Evolutionary conservation across 1,140 invertebrate genomes (phyloP).

Genomic region (Arion vulgaris): DNA sequence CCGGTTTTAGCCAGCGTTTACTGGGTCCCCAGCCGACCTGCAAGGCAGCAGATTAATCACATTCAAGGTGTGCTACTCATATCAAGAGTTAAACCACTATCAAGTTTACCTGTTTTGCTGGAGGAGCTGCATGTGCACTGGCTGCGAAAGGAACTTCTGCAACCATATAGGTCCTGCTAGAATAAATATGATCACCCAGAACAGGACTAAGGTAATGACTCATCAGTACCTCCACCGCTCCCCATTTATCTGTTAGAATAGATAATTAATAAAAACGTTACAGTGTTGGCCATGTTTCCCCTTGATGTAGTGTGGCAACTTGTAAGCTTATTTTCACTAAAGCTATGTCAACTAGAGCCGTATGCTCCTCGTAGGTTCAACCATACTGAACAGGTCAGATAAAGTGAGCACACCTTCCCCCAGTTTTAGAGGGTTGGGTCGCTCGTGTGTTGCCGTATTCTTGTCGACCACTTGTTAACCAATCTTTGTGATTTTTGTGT

Average conservation of each 20-base stretch:
- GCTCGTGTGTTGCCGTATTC: too few relatives aligned
- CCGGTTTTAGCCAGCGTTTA: too few relatives aligned
- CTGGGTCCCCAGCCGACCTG: too few relatives aligned
- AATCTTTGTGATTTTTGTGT: too few relatives aligned
- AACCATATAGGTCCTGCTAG: neutral
- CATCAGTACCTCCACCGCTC: constrained; percentile 5
- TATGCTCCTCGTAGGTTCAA: too few relatives aligned
- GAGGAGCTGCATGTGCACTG: neutral
- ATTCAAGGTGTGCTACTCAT: too few relatives aligned
- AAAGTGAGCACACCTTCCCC: too few relatives aligned
- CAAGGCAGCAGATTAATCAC: too few relatives aligned
- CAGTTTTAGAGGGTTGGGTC: too few relatives aligned
- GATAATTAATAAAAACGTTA: neutral
- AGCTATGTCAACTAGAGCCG: neutral
- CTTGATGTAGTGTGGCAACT: neutral
- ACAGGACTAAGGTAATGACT: constrained; percentile 39
- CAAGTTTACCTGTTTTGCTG: constrained; percentile 15
- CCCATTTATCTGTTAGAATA: constrained; percentile 36
- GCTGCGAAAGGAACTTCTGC: constrained; percentile 1
- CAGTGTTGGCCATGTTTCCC: neutral
- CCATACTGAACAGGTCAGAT: too few relatives aligned
- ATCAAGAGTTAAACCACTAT: neutral
- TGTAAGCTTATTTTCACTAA: neutral
- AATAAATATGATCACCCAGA: constrained; percentile 27
- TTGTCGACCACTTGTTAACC: too few relatives aligned